phyloP scores from a whole-genome alignment of 2,888 invertebrate genomes.

The Bedellia somnulentella region DNA sequence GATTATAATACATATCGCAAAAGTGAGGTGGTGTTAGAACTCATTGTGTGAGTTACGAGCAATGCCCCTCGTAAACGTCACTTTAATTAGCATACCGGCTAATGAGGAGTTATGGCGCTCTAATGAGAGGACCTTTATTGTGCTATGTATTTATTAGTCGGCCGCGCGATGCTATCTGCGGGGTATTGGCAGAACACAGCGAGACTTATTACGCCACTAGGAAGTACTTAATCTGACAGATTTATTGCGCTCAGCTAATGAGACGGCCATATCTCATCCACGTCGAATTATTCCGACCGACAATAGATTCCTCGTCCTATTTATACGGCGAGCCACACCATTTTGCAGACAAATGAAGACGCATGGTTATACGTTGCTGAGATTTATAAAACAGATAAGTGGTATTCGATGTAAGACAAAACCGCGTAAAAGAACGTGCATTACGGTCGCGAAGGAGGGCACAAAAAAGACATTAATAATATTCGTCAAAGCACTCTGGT shows the following conservation, averaged over 20 bases:
- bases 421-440: constrained; percentile 50
- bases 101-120: constrained; percentile 58
- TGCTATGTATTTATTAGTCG: constrained; percentile 33
- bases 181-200: neutral
- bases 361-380: too few species aligned
- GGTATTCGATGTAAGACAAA: constrained; percentile 50
- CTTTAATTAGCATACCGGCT: constrained; percentile 56
- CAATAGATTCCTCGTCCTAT: too few species aligned
- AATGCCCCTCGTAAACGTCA: constrained; percentile 43
- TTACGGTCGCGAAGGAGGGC: constrained; percentile 43
- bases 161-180: constrained; percentile 1
- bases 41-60: constrained; percentile 24
- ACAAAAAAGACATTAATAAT: constrained; percentile 60
- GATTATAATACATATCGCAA: too few species aligned
- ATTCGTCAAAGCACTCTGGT: constrained; percentile 62
- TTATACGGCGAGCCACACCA: too few species aligned
- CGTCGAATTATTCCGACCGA: too few species aligned
- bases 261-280: too few species aligned
- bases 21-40: constrained; percentile 21
- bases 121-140: constrained; percentile 47
- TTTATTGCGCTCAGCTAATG: constrained; percentile 13
- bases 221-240: constrained; percentile 19
- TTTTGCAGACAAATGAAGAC: too few species aligned
- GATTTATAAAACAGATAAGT: constrained; percentile 49
- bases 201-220: constrained; percentile 8